phyloP scores from a whole-genome alignment of 2,797 vertebrate genomes.

The Psittacula derbiana region DNA sequence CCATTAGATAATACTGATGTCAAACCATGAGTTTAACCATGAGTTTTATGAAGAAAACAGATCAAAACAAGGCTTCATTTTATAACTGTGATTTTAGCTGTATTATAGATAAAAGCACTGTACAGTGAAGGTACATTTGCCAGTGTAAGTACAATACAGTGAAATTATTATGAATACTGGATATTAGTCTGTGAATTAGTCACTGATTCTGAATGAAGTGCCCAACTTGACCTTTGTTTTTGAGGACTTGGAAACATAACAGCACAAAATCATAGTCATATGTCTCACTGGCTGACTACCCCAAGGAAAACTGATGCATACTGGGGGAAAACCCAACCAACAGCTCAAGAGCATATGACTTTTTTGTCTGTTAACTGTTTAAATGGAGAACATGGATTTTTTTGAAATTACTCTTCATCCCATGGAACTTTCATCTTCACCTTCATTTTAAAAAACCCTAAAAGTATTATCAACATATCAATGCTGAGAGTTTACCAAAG shows the following conservation, averaged over 20 bases:
- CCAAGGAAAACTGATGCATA: not conserved
- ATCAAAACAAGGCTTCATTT: not conserved
- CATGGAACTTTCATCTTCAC: not conserved
- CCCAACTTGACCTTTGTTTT: not conserved
- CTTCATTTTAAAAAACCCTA: not conserved
- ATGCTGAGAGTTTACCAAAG: slow-evolving; percentile 78
- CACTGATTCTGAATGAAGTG: not conserved
- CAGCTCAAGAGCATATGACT: not conserved
- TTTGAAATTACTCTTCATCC: not conserved
- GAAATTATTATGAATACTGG: not conserved
- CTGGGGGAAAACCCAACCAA: not conserved
- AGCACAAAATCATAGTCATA: not conserved
- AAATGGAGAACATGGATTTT: not conserved
- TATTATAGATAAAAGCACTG: not conserved
- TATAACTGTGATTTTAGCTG: not conserved
- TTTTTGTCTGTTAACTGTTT: not conserved
- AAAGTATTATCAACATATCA: not conserved
- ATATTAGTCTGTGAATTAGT: not conserved
- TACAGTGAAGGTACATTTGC: not conserved
- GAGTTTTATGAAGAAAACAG: not conserved
- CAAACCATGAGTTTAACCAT: not conserved
- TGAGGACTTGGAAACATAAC: not conserved
- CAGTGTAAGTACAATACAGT: not conserved
- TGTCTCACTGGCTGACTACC: not conserved
- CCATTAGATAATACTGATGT: not conserved